A percentile compares a stretch with the other conserved stretches of the same genome.
Evolutionary conservation across 2,797 vertebrate species (phyloP).

Genomic region (Morus bassanus): DNA sequence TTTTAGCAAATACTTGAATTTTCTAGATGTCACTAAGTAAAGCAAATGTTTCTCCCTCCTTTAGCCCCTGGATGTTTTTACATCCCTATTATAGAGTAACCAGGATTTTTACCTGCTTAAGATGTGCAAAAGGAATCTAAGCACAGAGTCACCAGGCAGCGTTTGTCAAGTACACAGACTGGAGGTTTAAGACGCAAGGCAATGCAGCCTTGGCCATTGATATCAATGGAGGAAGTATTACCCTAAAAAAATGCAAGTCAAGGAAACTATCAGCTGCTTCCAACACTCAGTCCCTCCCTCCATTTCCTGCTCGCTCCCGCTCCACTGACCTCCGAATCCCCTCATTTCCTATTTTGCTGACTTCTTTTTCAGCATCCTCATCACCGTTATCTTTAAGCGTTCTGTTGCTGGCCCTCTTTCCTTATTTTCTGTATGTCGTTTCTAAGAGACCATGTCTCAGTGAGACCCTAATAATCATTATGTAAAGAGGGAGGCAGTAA

Average conservation of each 20-base stretch:
- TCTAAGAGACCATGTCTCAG: slow-evolving; percentile 1
- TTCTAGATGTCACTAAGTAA: background rate
- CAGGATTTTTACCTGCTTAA: background rate
- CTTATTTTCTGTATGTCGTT: background rate
- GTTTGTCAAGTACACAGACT: background rate
- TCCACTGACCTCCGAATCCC: background rate
- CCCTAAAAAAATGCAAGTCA: background rate
- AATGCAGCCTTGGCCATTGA: background rate
- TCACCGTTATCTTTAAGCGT: background rate
- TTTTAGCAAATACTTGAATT: background rate
- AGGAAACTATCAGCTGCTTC: slow-evolving; percentile 28
- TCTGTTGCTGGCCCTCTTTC: background rate
- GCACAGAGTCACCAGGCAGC: background rate
- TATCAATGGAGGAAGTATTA: background rate
- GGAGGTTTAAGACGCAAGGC: background rate
- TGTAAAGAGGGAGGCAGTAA: background rate
- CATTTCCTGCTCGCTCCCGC: background rate
- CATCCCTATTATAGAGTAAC: background rate
- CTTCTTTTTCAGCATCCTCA: slow-evolving; percentile 39
- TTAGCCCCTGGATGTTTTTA: background rate
- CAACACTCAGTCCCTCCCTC: slow-evolving; percentile 7
- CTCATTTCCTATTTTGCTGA: slow-evolving; percentile 19
- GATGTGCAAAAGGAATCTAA: background rate
- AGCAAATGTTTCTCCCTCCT: background rate
- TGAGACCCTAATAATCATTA: background rate